phyloP scores from a whole-genome alignment of 2,888 invertebrate genomes.

The Sabellastarte sp. region DNA sequence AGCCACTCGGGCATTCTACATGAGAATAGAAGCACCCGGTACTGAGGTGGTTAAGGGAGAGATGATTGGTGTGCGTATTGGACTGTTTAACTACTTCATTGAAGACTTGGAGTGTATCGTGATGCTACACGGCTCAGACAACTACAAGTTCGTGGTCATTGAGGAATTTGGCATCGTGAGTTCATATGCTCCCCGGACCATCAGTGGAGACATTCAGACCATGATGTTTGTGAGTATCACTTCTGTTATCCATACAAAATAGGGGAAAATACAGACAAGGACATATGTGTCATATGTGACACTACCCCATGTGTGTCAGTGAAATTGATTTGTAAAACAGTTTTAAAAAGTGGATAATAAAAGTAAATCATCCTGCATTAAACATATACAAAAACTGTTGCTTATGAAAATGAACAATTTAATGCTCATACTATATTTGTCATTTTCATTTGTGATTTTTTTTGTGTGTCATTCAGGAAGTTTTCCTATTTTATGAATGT shows the following conservation, averaged over 20 bases:
- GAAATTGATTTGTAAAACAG: no score
- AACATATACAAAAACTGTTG: no score
- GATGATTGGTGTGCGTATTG: slow-evolving; percentile 87
- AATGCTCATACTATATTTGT: no score
- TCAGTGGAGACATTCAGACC: slow-evolving; percentile 92
- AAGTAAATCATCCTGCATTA: no score
- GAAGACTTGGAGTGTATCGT: slow-evolving; percentile 66
- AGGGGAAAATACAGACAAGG: not conserved
- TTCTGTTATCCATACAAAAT: not conserved
- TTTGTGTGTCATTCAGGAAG: no score
- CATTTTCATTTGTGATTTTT: no score
- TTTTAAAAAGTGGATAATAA: no score
- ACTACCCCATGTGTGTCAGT: no score
- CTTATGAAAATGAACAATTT: no score
- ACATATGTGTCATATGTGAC: no score
- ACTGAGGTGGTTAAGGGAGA: slow-evolving; percentile 79
- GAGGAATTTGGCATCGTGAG: slow-evolving; percentile 65
- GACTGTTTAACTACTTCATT: slow-evolving; percentile 91
- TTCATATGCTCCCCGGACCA: slow-evolving; percentile 86
- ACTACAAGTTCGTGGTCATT: slow-evolving; percentile 67
- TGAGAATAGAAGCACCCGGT: slow-evolving; percentile 88
- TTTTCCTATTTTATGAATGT: no score
- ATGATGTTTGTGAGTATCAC: slow-evolving; percentile 70
- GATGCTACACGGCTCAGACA: slow-evolving; percentile 77
- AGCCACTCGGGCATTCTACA: slow-evolving; percentile 89